phyloP scores from a whole-genome alignment of 1,140 invertebrate genomes.

The Bombyx mori region DNA sequence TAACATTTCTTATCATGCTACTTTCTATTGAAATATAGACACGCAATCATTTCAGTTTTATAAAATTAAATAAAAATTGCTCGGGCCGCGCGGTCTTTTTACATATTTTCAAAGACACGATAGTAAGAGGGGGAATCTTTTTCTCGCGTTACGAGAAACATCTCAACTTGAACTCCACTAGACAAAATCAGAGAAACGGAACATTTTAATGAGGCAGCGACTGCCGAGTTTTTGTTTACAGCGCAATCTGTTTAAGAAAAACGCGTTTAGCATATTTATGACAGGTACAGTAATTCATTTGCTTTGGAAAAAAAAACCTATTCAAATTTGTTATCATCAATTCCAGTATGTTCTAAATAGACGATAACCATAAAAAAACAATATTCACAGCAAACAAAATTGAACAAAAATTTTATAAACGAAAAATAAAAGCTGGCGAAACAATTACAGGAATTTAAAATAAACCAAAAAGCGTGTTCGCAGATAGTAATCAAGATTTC shows the following conservation, averaged over 20 bases:
- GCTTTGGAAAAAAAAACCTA: no score
- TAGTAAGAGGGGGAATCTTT: conserved; percentile 27
- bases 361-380: no score
- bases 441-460: no score
- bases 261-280: conserved; percentile 6
- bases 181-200: conserved; percentile 65
- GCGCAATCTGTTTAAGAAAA: conserved; percentile 15
- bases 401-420: no score
- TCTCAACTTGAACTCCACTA: conserved; percentile 50
- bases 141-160: conserved; percentile 35
- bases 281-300: no score
- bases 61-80: conserved; percentile 26
- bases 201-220: conserved; percentile 64
- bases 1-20: no score
- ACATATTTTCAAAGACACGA: conserved; percentile 44
- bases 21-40: no score
- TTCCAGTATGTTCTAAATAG: no score
- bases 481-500: conserved; percentile 55
- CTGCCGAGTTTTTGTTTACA: conserved; percentile 50
- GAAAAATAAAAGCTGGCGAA: no score
- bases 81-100: conserved; percentile 33
- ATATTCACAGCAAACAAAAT: no score
- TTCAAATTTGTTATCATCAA: no score
- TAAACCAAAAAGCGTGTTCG: conserved; percentile 14
- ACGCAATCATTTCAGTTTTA: no score